Evolutionary conservation across 2,113 vertebrate species (phyloP), one percentile per base, ranked within the genome.

Genomic region (Clarias magur): DNA sequence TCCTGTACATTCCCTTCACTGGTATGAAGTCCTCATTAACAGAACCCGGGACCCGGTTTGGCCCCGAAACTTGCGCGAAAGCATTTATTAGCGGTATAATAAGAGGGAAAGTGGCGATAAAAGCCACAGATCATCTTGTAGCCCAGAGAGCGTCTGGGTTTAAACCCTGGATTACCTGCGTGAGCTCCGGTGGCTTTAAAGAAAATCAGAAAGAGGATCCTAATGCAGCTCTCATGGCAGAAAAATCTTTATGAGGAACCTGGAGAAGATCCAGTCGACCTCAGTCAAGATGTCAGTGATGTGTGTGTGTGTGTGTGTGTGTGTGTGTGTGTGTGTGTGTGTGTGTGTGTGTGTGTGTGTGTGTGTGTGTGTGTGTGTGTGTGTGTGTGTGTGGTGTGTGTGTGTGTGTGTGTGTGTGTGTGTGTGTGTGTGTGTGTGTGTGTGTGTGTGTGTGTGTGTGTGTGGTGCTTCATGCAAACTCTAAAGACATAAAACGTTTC

Each of bases 201-300:
- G 84, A 25, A 56, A 38, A 27, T 54, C 63, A 34, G 25, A 30
- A 86, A 81, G 73, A 54, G 8, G 23, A 83, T 59, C 25, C 42
- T 48, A 75, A 63, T n/a, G 56, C 17, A 63, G 62, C 48, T 91
- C 88, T 90, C 83, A 89, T 72, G 86, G 85, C 87, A 91, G 87
- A 89, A 75, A 86, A 88, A 76, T 60, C 30, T 60, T 82, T 48
- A n/a, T 12, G 48, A 48, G 48, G 48, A 48, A 48, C 48, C 48
- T 48, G 48, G 48, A 48, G 48, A 48, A 48, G 48, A 48, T 48
- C 48, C 48, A 48, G 48, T 48, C 48, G 7, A 48, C 48, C 48
- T 48, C 48, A 57, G 59, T 62, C 79, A 83, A 60, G 21, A 62
- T 5, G 57, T 12, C 34, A 81, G 38, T 23, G 59, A 81, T 38